A percentile compares a stretch with the other conserved stretches of the same genome.
These are phyloP conservation scores for Spatulosminthurus flaviceps DNA, from an alignment of 2,888 invertebrate genomes.

Conservation along the genomic window DNA sequence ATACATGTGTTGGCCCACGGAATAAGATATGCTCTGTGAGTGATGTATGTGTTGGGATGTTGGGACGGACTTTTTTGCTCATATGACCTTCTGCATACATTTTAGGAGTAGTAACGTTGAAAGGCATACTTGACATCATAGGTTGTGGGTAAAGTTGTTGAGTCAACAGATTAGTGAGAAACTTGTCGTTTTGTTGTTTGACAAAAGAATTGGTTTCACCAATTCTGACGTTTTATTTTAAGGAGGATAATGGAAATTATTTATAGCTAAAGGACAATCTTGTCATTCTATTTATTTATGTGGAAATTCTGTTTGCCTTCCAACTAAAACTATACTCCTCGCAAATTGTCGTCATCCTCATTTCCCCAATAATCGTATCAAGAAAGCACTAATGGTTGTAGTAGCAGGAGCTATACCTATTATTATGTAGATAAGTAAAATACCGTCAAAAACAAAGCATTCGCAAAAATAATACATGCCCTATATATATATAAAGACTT, in stretches of 20 bases:
- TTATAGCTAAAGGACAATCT: constrained; percentile 46
- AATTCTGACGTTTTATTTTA: constrained; percentile 4
- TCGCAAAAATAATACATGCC: too few relatives aligned
- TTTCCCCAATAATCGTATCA: background rate
- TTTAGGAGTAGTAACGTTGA: too few relatives aligned
- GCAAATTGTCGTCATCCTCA: background rate
- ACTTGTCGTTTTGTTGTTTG: constrained; percentile 18
- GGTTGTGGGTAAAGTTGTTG: background rate
- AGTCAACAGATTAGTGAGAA: constrained; percentile 12
- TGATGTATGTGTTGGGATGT: too few relatives aligned
- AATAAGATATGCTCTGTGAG: too few relatives aligned
- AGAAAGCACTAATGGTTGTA: background rate
- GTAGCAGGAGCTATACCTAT: too few relatives aligned
- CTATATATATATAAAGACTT: too few relatives aligned
- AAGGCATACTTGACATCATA: too few relatives aligned
- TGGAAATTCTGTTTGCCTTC: constrained; percentile 27
- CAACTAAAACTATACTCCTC: background rate
- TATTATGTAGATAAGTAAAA: too few relatives aligned
- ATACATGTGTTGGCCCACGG: too few relatives aligned
- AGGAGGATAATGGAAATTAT: constrained; percentile 38
- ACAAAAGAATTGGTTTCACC: background rate
- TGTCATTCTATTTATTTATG: constrained; percentile 45
- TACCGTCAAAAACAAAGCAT: too few relatives aligned
- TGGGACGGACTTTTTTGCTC: too few relatives aligned
- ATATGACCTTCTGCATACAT: too few relatives aligned